Percentiles rank a stretch among this genome's conserved stretches.
These are phyloP conservation scores for Halcyon badia DNA, from an alignment of 2,797 vertebrate species.

Conservation along the genomic window DNA sequence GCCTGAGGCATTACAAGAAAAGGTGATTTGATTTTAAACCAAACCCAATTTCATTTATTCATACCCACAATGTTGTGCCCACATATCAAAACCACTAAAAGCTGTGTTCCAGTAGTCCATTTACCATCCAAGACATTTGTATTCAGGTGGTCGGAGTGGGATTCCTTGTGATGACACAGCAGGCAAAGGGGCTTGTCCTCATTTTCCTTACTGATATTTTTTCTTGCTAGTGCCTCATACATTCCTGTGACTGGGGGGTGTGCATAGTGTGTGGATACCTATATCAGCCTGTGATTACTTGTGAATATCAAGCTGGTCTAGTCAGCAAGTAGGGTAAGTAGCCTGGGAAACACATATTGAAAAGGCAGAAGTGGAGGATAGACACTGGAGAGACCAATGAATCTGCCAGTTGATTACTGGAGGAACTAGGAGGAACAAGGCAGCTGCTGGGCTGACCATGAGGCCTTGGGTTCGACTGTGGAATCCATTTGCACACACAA, in stretches of 20 bases:
- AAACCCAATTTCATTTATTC: neutral
- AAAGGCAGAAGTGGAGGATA: neutral
- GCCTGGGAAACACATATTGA: neutral
- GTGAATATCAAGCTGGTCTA: fast-evolving
- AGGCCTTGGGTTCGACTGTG: fast-evolving
- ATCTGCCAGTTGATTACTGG: neutral
- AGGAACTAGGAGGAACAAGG: neutral
- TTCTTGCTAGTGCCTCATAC: neutral
- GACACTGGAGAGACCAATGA: neutral
- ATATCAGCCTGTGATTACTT: neutral
- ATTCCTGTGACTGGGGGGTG: neutral
- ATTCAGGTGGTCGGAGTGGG: neutral
- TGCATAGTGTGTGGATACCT: fast-evolving
- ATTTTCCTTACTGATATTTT: neutral
- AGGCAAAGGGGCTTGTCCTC: neutral
- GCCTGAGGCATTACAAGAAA: neutral
- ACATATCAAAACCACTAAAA: neutral
- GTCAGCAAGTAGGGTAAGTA: fast-evolving
- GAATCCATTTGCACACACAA: neutral
- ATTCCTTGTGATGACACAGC: fast-evolving
- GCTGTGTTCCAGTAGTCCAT: neutral
- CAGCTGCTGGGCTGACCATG: neutral
- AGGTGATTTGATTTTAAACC: neutral
- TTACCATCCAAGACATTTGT: neutral
- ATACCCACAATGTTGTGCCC: fast-evolving